Evolutionary conservation across 2,888 invertebrate species (phyloP).

Genomic region (Drosophila hamatofila): DNA sequence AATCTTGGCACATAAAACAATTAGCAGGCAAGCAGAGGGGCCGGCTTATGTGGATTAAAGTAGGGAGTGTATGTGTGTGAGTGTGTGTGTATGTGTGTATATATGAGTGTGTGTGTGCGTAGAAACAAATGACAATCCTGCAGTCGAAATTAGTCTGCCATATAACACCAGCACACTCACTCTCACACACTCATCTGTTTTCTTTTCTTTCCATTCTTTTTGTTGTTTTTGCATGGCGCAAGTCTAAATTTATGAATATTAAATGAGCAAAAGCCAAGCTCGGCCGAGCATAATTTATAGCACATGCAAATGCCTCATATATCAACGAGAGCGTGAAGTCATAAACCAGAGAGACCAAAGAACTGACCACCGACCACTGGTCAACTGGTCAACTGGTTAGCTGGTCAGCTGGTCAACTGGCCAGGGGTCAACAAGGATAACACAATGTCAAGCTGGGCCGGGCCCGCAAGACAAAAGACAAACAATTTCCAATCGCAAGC

Average conservation of each 20-base stretch:
- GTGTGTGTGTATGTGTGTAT: neutral
- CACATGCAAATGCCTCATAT: slow-evolving; percentile 77
- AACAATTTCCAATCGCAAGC: slow-evolving; percentile 77
- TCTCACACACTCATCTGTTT: slow-evolving; percentile 11
- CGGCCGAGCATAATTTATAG: slow-evolving; percentile 65
- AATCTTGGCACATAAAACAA: slow-evolving; percentile 81
- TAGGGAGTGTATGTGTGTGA: neutral
- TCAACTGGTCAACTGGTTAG: slow-evolving; percentile 40
- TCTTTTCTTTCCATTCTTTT: slow-evolving; percentile 15
- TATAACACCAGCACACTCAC: slow-evolving; percentile 5
- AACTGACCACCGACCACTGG: slow-evolving; percentile 26
- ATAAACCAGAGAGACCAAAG: slow-evolving; percentile 50
- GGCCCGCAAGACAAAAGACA: slow-evolving; percentile 49
- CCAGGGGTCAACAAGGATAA: slow-evolving; percentile 61
- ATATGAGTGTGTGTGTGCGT: neutral
- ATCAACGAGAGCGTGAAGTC: slow-evolving; percentile 69
- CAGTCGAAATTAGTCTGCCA: slow-evolving; percentile 64
- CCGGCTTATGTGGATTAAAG: slow-evolving; percentile 48
- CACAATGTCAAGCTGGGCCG: slow-evolving; percentile 57
- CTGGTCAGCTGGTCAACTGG: slow-evolving; percentile 29
- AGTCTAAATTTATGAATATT: slow-evolving; percentile 77
- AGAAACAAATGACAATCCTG: slow-evolving; percentile 68
- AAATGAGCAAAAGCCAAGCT: slow-evolving; percentile 65
- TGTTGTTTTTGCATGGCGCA: slow-evolving; percentile 29
- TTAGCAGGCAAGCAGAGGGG: slow-evolving; percentile 57